Base-by-base conservation (phyloP, 2,113 vertebrate genomes). In the Labrus mixtus region DNA sequence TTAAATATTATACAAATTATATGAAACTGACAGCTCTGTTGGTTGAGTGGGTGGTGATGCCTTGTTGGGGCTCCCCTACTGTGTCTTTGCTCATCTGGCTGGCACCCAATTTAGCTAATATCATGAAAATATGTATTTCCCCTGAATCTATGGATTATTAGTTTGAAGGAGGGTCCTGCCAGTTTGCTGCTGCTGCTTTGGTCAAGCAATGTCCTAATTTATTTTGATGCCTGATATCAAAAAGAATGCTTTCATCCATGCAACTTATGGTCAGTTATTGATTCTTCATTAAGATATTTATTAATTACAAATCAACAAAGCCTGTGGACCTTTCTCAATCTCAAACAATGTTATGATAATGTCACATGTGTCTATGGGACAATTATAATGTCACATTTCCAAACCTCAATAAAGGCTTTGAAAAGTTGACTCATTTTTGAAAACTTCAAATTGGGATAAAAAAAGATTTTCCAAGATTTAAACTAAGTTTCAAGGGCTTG, bases 61-160 rank as follows among this genome's bases (percentile, higher is more conserved):
- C 37, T 51, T 58, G 54, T 1, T 0, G 29, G 64, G 48, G 41
- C 22, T 66, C 62, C 17, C 50, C 64, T 55, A 33, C 33, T 62
- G 55, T 43, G 19, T 66, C 25, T 29, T 78, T 68, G 45, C 48
- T 75, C 22, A 55, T 68, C 77, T 81, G 71, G 71, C 51, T 1
- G 70, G 25, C 36, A 64, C 22, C 46, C 56, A 85, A 22, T 73
- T 68, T 45, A 76, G 39, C 55, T 84, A 71, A 54, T 17, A 67
- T 84, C 71, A 79, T 74, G 67, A 39, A 79, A 70, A 71, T 69
- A 67, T 67, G 55, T n/a, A 60, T 71, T 61, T 60, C 10, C 61
- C 81, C 64, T 41, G 17, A 59, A 72, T 76, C 63, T 68, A 29
- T 68, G 64, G 33, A 37, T 68, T 75, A 33, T 69, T 83, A 39